Percentiles rank a stretch among this genome's conserved stretches.
phyloP scores from a whole-genome alignment of 1,140 invertebrate species.

The Homalodisca vitripennis region DNA sequence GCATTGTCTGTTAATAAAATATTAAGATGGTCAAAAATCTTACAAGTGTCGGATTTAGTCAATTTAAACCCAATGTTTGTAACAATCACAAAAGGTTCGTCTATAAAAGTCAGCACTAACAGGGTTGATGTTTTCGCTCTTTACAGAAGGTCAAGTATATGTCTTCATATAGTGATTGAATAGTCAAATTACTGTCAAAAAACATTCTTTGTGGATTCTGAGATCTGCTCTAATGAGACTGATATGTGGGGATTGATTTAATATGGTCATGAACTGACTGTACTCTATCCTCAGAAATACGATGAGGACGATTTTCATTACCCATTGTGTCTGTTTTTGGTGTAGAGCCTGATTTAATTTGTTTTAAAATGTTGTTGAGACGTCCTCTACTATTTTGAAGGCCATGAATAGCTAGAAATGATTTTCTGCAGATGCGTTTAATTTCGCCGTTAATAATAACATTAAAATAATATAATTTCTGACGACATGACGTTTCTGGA shows the following conservation, averaged over 20 bases:
- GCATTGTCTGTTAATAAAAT: slow-evolving; percentile 13
- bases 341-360: not conserved
- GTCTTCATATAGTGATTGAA: slow-evolving; percentile 5
- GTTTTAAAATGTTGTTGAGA: slow-evolving; percentile 13
- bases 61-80: slow-evolving; percentile 32
- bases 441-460: not conserved
- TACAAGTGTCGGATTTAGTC: slow-evolving; percentile 33
- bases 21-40: slow-evolving; percentile 27
- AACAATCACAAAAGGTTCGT: slow-evolving; percentile 29
- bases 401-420: slow-evolving; percentile 25
- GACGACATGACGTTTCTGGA: not conserved
- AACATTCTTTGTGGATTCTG: slow-evolving; percentile 18
- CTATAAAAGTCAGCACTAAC: slow-evolving; percentile 24
- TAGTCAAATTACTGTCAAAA: slow-evolving; percentile 26
- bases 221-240: too few species aligned
- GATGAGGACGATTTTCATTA: too few species aligned
- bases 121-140: not conserved
- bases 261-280: too few species aligned
- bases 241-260: too few species aligned
- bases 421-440: slow-evolving; percentile 2
- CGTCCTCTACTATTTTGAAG: slow-evolving; percentile 19
- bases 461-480: slow-evolving; percentile 13
- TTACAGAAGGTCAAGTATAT: not conserved
- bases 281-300: too few species aligned
- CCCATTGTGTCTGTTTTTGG: slow-evolving; percentile 1